A percentile compares a stretch with the other conserved stretches of the same genome.
phyloP scores from a whole-genome alignment of 2,113 vertebrate species.

The Piliocolobus tephrosceles region DNA sequence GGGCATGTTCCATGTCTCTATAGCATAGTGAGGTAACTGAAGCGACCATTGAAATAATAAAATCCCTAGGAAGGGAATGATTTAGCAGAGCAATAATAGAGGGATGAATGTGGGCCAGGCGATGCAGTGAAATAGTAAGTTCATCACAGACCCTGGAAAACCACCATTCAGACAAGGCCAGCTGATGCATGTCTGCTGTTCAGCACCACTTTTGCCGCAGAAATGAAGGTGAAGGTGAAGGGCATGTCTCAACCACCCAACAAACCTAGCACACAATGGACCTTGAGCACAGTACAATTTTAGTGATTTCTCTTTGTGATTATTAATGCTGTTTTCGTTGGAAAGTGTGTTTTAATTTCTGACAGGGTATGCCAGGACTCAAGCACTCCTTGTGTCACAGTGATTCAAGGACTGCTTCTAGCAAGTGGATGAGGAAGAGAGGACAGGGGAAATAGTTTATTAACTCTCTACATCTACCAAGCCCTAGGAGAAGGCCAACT shows the following conservation, averaged over 20 bases:
- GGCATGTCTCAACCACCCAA: background rate
- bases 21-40: background rate
- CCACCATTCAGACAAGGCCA: background rate
- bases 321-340: background rate
- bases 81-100: background rate
- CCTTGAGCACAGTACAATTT: background rate
- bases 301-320: background rate
- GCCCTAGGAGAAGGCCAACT: background rate
- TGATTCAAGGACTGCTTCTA: background rate
- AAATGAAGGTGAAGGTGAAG: constrained; percentile 12
- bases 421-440: background rate
- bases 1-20: background rate
- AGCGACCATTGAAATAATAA: background rate
- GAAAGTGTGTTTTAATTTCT: constrained; percentile 16
- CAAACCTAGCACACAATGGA: background rate
- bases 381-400: background rate
- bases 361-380: background rate
- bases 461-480: background rate
- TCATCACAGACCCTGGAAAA: background rate
- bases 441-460: background rate
- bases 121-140: background rate
- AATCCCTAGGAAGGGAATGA: background rate
- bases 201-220: background rate
- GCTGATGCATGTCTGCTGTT: background rate
- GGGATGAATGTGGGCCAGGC: background rate